Percentiles rank a stretch among this genome's conserved stretches.
Evolutionary conservation across 2,113 vertebrate species (phyloP).

Genomic region (Motacilla alba): DNA sequence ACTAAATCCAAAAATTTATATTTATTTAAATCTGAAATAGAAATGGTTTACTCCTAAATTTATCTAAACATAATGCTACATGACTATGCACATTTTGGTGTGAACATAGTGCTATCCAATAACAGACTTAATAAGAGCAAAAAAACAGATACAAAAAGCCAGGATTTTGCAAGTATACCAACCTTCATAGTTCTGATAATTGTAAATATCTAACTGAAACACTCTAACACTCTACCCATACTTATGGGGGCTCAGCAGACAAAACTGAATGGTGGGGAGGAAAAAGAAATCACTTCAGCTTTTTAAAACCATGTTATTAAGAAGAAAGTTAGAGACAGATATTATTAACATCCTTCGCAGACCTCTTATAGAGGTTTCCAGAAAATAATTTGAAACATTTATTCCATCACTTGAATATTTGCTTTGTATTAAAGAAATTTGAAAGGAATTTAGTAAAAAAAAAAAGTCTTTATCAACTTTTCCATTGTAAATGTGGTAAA

Average conservation of each 20-base stretch:
- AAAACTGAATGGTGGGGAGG: not conserved
- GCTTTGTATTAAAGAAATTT: not conserved
- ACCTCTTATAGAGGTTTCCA: not conserved
- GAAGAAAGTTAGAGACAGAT: not conserved
- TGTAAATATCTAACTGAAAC: not conserved
- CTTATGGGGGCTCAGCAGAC: not conserved
- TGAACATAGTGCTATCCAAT: not conserved
- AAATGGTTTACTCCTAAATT: not conserved
- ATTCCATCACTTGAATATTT: not conserved
- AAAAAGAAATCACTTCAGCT: not conserved
- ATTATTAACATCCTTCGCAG: not conserved
- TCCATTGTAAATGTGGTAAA: not conserved
- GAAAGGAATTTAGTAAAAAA: not conserved
- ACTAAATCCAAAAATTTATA: not conserved
- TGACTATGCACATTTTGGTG: not conserved
- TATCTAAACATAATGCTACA: not conserved
- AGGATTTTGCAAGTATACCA: not conserved
- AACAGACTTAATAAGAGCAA: not conserved
- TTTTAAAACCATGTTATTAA: not conserved
- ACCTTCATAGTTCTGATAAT: not conserved
- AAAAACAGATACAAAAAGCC: not conserved
- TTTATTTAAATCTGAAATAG: not conserved
- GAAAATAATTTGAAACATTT: not conserved
- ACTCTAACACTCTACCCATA: not conserved
- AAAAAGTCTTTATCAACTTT: not conserved